These are phyloP conservation scores for Pipistrellus pipistrellus DNA, from an alignment of 2,797 vertebrate genomes.

Conservation along the genomic window DNA sequence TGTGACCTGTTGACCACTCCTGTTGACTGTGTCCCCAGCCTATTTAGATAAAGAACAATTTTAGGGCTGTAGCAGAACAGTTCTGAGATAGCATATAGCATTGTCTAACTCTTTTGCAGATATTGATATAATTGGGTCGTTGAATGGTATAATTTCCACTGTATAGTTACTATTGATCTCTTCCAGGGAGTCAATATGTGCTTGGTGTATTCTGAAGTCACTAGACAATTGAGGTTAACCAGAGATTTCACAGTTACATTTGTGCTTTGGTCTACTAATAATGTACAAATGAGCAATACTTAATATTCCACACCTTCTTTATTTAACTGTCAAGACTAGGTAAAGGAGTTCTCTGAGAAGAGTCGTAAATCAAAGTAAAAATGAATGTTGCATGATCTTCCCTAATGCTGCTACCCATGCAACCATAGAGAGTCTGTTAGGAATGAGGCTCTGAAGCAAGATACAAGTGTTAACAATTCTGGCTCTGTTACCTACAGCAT, in stretches of 20 bases:
- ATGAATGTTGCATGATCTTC: not conserved
- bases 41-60: conserved; percentile 48
- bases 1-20: not conserved
- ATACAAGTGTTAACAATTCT: not conserved
- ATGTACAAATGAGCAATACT: not conserved
- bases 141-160: conserved; percentile 69
- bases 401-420: not conserved
- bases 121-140: conserved; percentile 54
- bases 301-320: conserved; percentile 26
- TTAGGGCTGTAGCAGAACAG: not conserved
- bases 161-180: conserved; percentile 68
- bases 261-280: conserved; percentile 30
- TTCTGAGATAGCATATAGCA: not conserved
- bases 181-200: conserved; percentile 55
- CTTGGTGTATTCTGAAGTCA: conserved; percentile 65
- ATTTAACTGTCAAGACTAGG: conserved; percentile 39
- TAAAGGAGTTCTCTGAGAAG: not conserved
- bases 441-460: not conserved
- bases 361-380: conserved; percentile 55
- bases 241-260: conserved; percentile 57
- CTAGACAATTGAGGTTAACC: conserved; percentile 48
- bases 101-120: conserved; percentile 53
- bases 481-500: not conserved
- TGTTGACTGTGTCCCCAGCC: not conserved
- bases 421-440: not conserved